A percentile compares a stretch with the other conserved stretches of the same genome.
phyloP scores from a whole-genome alignment of 2,113 vertebrate genomes.

The Coracopsis vasa region DNA sequence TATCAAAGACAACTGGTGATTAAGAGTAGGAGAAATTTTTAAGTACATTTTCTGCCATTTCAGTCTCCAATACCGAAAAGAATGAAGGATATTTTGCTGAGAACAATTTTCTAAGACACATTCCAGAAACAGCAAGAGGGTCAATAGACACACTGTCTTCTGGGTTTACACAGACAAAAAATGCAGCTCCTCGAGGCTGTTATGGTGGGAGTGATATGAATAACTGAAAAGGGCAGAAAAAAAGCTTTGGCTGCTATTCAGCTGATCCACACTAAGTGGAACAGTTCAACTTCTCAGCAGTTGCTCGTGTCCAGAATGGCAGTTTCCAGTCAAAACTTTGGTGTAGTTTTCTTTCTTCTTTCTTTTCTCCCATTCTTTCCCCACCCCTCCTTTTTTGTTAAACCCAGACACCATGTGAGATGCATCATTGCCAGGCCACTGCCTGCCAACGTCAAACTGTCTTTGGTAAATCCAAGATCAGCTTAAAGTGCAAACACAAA shows the following conservation, averaged over 20 bases:
- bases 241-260: constrained; percentile 11
- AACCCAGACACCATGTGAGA: constrained; percentile 34
- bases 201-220: constrained; percentile 44
- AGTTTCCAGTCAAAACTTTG: constrained; percentile 50
- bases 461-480: constrained; percentile 58
- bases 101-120: constrained; percentile 29
- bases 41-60: background rate
- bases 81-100: constrained; percentile 24
- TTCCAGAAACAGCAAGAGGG: constrained; percentile 55
- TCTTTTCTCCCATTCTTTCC: background rate
- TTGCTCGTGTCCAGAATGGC: background rate
- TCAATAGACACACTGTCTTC: constrained; percentile 57
- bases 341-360: background rate
- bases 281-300: constrained; percentile 5
- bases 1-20: background rate
- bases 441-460: constrained; percentile 61
- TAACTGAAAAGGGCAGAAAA: constrained; percentile 60
- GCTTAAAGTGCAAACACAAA: constrained; percentile 29
- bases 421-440: constrained; percentile 39
- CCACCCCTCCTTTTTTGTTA: background rate
- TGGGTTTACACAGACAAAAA: constrained; percentile 59
- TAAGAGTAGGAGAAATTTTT: background rate
- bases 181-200: constrained; percentile 36
- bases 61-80: background rate
- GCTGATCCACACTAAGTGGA: constrained; percentile 22